A percentile compares a stretch with the other conserved stretches of the same genome.
These are phyloP conservation scores for Apis dorsata DNA, from an alignment of 1,140 invertebrate species.

Conservation along the genomic window DNA sequence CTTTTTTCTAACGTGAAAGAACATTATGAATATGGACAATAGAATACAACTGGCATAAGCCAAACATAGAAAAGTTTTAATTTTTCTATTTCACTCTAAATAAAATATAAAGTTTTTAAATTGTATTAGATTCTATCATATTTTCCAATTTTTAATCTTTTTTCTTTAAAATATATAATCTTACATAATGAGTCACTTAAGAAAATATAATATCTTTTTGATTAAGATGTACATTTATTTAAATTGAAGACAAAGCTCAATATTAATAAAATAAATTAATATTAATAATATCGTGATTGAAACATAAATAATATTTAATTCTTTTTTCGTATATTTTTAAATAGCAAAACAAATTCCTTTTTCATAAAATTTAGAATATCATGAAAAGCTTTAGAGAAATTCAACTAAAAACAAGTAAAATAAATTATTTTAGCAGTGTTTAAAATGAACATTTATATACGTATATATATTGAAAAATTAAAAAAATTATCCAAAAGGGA, in stretches of 20 bases:
- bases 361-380: not conserved
- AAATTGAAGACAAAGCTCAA: not conserved
- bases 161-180: no score
- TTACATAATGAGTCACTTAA: not conserved
- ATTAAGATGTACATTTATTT: not conserved
- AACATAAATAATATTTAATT: no score
- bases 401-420: slow-evolving; percentile 3
- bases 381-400: not conserved
- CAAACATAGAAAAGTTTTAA: slow-evolving; percentile 1
- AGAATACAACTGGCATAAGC: slow-evolving; percentile 14
- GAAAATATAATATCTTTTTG: not conserved
- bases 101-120: not conserved
- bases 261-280: not conserved
- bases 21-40: not conserved
- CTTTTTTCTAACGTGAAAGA: not conserved
- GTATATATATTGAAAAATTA: not conserved
- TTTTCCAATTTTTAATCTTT: not conserved
- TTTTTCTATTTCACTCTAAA: not conserved
- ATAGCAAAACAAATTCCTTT: not conserved
- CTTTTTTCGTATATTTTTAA: no score
- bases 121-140: not conserved
- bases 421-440: not conserved
- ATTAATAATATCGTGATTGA: not conserved
- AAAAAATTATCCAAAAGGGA: not conserved
- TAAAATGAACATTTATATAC: not conserved